Evolutionary conservation across 2,113 vertebrate species (phyloP).

Genomic region (Paracanthobrama guichenoti): DNA sequence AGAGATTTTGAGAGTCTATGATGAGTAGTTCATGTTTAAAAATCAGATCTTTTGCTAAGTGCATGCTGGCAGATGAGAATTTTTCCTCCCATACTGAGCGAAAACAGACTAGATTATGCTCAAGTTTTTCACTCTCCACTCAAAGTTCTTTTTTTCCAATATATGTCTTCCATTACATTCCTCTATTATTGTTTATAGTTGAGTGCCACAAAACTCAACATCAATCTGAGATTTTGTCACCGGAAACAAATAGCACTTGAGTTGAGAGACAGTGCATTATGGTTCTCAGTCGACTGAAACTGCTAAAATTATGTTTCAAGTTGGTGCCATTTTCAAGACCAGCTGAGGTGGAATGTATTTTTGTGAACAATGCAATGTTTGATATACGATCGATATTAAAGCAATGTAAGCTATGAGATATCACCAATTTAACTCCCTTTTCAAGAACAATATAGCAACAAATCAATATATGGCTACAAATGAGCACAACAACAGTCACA

Average conservation of each 20-base stretch:
- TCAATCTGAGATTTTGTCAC: slow-evolving; percentile 27
- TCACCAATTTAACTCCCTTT: slow-evolving; percentile 13
- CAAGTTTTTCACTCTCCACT: neutral
- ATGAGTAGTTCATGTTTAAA: neutral
- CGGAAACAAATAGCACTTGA: slow-evolving; percentile 32
- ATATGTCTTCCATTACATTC: slow-evolving; percentile 21
- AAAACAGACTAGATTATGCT: neutral
- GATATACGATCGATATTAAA: slow-evolving; percentile 28
- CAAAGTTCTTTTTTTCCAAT: neutral
- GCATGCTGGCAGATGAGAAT: neutral
- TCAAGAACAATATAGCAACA: slow-evolving; percentile 15
- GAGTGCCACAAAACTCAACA: slow-evolving; percentile 19
- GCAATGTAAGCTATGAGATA: slow-evolving; percentile 17
- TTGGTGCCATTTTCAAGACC: neutral
- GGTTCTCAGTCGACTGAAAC: slow-evolving; percentile 34
- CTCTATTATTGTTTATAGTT: slow-evolving; percentile 36
- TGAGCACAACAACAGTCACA: slow-evolving; percentile 11
- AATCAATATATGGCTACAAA: slow-evolving; percentile 36
- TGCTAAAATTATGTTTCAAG: slow-evolving; percentile 19
- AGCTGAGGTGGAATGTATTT: slow-evolving; percentile 5
- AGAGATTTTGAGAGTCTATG: neutral
- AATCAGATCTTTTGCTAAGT: neutral
- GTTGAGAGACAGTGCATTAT: slow-evolving; percentile 24
- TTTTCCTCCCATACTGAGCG: neutral
- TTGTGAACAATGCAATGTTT: slow-evolving; percentile 1